A percentile compares a stretch with the other conserved stretches of the same genome.
phyloP scores from a whole-genome alignment of 2,888 invertebrate species.

The Sinhomidia bicolor region DNA sequence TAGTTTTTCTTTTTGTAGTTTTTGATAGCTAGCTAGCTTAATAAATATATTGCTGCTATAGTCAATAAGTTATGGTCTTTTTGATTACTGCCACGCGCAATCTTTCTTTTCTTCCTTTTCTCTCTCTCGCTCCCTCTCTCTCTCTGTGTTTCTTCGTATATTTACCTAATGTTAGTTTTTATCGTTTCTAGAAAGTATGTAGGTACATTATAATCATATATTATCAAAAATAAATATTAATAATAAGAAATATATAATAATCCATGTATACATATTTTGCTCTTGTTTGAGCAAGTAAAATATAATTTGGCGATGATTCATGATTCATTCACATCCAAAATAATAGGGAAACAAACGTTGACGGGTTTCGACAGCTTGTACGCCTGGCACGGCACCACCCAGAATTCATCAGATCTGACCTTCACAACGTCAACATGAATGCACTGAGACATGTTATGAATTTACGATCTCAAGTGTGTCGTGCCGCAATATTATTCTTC shows the following conservation, averaged over 20 bases:
- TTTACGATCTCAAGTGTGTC: conserved; percentile 95
- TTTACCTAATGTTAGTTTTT: conserved; percentile 16
- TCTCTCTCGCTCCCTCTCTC: too few relatives aligned
- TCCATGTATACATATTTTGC: conserved; percentile 46
- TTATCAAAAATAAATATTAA: conserved; percentile 34
- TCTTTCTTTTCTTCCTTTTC: background rate
- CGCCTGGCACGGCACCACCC: conserved; percentile 87
- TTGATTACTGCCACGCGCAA: conserved; percentile 29
- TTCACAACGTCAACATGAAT: conserved; percentile 86
- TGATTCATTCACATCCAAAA: conserved; percentile 50
- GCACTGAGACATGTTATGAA: conserved; percentile 92
- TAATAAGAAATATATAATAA: conserved; percentile 8
- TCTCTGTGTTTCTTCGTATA: background rate
- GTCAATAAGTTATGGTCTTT: background rate
- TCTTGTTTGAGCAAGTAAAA: background rate
- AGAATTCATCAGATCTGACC: conserved; percentile 85
- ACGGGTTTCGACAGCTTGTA: conserved; percentile 87
- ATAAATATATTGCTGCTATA: background rate
- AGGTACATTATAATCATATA: background rate
- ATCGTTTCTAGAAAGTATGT: background rate
- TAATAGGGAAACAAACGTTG: conserved; percentile 87
- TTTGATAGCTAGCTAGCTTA: background rate
- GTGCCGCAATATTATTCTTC: conserved; percentile 92
- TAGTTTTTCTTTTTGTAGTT: background rate
- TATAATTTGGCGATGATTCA: conserved; percentile 51